Percentiles rank a stretch among this genome's conserved stretches.
These are phyloP conservation scores for Sesamia inferens DNA, from an alignment of 2,888 invertebrate species.

Conservation along the genomic window DNA sequence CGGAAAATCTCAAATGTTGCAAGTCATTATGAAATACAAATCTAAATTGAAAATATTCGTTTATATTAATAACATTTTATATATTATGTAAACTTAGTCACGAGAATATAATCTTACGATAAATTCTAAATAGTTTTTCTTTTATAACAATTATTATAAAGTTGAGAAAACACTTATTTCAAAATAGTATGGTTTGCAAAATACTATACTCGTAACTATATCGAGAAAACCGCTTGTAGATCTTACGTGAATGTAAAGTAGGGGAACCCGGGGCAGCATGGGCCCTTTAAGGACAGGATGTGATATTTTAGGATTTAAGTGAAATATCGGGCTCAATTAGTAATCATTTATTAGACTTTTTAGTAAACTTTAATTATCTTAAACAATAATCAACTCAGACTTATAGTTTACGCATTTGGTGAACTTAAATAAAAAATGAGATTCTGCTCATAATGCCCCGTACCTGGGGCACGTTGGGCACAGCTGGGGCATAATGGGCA, in stretches of 20 bases:
- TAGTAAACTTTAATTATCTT: too few species aligned
- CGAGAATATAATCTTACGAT: not conserved
- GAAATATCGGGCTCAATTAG: too few species aligned
- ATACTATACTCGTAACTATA: not conserved
- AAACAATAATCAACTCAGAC: too few species aligned
- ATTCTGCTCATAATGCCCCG: too few species aligned
- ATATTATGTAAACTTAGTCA: not conserved
- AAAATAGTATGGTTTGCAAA: not conserved
- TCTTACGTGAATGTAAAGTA: not conserved
- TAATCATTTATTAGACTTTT: too few species aligned
- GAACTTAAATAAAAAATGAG: too few species aligned
- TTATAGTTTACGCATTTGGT: too few species aligned
- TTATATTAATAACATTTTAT: not conserved
- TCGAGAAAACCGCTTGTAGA: not conserved
- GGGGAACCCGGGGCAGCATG: too few species aligned
- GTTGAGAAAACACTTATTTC: not conserved
- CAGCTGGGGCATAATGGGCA: too few species aligned
- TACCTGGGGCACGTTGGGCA: too few species aligned
- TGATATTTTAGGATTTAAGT: too few species aligned
- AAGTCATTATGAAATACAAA: not conserved
- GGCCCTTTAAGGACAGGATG: too few species aligned
- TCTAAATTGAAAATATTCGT: not conserved
- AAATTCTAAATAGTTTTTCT: not conserved
- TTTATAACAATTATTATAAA: not conserved
- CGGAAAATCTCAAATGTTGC: not conserved